phyloP scores from a whole-genome alignment of 92 coral and sea anemone genomes.

The Umimayanthus chanpuru region DNA sequence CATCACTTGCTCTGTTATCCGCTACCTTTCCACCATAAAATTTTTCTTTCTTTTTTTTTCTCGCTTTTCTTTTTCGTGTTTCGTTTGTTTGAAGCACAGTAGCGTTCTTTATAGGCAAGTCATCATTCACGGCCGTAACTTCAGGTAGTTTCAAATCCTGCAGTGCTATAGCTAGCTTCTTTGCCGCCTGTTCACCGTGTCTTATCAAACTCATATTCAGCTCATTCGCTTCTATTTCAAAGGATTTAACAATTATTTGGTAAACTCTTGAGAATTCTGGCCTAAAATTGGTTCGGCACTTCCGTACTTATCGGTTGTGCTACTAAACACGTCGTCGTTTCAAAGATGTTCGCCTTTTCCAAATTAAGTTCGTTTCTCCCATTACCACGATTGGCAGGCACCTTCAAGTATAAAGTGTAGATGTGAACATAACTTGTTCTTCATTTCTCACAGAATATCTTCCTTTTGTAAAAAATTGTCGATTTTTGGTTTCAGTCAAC shows the following conservation, averaged over 20 bases:
- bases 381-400: neutral
- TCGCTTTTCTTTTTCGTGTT: neutral
- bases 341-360: neutral
- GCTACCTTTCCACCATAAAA: neutral
- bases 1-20: neutral
- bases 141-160: slow-evolving; percentile 14
- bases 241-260: neutral
- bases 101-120: neutral
- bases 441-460: neutral
- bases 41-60: neutral
- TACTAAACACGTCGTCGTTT: no score
- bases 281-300: neutral
- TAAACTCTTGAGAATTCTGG: neutral
- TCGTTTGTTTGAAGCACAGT: neutral
- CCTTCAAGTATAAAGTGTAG: neutral
- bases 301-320: no score
- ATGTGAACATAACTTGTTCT: neutral
- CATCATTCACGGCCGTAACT: neutral
- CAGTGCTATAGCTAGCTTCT: neutral
- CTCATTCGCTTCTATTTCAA: neutral
- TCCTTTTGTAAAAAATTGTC: neutral
- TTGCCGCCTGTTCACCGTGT: neutral
- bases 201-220: neutral
- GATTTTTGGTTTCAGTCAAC: neutral
- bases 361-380: neutral